phyloP scores from a whole-genome alignment of 2,797 vertebrate genomes.

The Aeoliscus strigatus region DNA sequence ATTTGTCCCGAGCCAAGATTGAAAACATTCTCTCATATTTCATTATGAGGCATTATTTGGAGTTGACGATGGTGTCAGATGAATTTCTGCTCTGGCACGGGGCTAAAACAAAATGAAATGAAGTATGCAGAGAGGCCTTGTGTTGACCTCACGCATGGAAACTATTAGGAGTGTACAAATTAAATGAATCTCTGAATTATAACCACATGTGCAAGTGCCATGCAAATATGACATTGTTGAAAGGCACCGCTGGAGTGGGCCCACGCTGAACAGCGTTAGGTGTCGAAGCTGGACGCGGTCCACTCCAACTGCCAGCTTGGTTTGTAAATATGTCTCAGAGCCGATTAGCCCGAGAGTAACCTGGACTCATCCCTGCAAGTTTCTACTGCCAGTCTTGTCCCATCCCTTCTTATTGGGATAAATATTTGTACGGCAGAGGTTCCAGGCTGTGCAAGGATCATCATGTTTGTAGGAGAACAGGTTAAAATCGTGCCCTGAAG shows the following conservation, averaged over 20 bases:
- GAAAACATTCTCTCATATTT: conserved; percentile 15
- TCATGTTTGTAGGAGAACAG: conserved; percentile 5
- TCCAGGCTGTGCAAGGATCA: conserved; percentile 32
- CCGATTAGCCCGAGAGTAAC: conserved; percentile 54
- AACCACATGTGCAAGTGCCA: conserved; percentile 43
- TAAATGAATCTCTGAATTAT: conserved; percentile 32
- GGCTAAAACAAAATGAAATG: conserved; percentile 37
- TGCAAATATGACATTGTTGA: conserved; percentile 34
- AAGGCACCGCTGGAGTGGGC: conserved; percentile 17
- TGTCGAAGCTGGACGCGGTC: conserved; percentile 39
- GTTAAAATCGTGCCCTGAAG: too few relatives aligned
- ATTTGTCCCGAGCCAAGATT: neutral
- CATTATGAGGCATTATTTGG: conserved; percentile 13
- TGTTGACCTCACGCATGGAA: conserved; percentile 35
- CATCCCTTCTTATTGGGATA: conserved; percentile 47
- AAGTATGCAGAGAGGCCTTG: conserved; percentile 16
- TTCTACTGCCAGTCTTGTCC: conserved; percentile 50
- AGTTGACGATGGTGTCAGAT: conserved; percentile 15
- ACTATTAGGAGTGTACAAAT: conserved; percentile 37
- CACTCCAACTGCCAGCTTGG: conserved; percentile 38
- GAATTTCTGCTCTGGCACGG: conserved; percentile 22
- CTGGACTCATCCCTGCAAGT: conserved; percentile 29
- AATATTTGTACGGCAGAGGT: conserved; percentile 57
- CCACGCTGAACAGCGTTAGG: too few relatives aligned
- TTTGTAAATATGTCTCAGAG: conserved; percentile 63